phyloP scores from a whole-genome alignment of 2,888 invertebrate genomes.

The Diachrysia chrysitis region DNA sequence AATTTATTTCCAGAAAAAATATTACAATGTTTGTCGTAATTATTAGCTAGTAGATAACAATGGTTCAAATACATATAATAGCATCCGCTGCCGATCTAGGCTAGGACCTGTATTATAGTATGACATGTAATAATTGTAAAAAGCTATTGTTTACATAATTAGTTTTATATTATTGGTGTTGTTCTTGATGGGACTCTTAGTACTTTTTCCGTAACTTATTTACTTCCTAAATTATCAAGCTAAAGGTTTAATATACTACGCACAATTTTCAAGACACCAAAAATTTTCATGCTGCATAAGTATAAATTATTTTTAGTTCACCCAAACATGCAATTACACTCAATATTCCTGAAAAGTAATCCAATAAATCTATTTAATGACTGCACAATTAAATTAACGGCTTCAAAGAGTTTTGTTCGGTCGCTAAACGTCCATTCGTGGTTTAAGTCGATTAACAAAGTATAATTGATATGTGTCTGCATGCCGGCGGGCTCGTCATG shows the following conservation, averaged over 20 bases:
- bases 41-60: too few species aligned
- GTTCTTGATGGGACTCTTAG: too few species aligned
- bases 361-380: not conserved
- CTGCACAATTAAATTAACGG: constrained; percentile 34
- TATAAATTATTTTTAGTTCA: not conserved
- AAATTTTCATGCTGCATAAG: not conserved
- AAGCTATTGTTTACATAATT: not conserved
- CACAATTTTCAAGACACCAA: not conserved
- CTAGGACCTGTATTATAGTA: too few species aligned
- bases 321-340: not conserved
- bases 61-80: too few species aligned
- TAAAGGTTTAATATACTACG: not conserved
- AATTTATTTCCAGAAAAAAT: too few species aligned
- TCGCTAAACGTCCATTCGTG: constrained; percentile 53
- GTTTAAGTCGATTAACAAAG: constrained; percentile 58
- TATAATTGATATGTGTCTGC: constrained; percentile 61
- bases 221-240: too few species aligned
- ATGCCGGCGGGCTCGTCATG: constrained; percentile 49
- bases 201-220: too few species aligned
- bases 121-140: too few species aligned
- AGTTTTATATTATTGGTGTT: too few species aligned
- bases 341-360: not conserved
- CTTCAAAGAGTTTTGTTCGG: constrained; percentile 18
- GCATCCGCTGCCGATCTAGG: too few species aligned
- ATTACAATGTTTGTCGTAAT: too few species aligned